Evolutionary conservation across 2,113 vertebrate genomes (phyloP).

Genomic region (Myiozetetes cayanensis): DNA sequence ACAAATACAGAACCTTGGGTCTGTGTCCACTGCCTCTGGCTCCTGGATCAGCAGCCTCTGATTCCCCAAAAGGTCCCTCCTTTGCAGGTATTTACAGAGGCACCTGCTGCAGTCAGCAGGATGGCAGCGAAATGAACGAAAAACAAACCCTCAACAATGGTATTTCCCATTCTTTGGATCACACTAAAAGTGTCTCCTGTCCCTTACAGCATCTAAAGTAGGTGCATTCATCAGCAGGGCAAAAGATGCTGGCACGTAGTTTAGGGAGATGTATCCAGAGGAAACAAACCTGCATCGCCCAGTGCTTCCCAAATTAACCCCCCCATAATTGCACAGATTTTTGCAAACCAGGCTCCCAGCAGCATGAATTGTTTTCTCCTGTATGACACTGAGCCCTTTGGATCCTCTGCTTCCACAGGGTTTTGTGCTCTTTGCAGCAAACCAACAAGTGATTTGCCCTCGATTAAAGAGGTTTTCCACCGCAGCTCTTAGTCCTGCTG

Average conservation of each 20-base stretch:
- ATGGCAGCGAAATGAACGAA: not conserved
- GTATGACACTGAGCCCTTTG: not conserved
- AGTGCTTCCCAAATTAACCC: not conserved
- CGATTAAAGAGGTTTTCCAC: not conserved
- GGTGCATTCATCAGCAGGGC: not conserved
- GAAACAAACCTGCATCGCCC: not conserved
- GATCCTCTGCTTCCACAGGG: not conserved
- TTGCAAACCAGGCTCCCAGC: not conserved
- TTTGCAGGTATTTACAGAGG: slow-evolving; percentile 25
- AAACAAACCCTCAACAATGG: slow-evolving; percentile 18
- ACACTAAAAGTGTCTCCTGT: not conserved
- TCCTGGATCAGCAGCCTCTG: not conserved
- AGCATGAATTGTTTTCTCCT: not conserved
- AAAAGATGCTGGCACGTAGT: not conserved
- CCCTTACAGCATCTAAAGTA: not conserved
- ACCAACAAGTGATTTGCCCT: not conserved
- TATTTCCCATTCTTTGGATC: slow-evolving; percentile 30
- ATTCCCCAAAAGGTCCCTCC: not conserved
- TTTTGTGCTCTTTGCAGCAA: not conserved
- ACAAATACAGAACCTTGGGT: not conserved
- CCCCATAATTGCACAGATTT: not conserved
- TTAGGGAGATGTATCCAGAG: not conserved
- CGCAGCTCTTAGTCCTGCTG: not conserved
- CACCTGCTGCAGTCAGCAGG: not conserved
- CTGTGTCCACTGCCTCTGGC: not conserved